A percentile compares a stretch with the other conserved stretches of the same genome.
These are phyloP conservation scores for Mamestra configurata DNA, from an alignment of 1,140 invertebrate species.

Conservation along the genomic window DNA sequence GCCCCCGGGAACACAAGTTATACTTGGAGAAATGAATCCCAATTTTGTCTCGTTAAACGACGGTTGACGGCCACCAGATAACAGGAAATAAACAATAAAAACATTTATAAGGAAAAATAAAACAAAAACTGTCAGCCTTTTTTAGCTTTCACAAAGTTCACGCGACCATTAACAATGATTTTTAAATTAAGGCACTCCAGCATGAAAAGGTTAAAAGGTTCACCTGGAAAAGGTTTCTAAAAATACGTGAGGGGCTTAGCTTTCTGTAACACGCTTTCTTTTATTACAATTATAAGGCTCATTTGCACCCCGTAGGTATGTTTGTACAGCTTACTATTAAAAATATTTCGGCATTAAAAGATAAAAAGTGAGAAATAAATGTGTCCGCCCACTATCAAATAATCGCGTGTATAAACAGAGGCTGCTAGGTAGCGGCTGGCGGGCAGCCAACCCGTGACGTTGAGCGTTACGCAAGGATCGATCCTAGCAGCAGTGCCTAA, in stretches of 20 bases:
- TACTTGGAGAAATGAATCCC: background rate
- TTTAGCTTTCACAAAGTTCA: conserved; percentile 20
- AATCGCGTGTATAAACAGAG: conserved; percentile 48
- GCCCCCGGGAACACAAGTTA: conserved; percentile 4
- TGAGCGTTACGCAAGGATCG: conserved; percentile 56
- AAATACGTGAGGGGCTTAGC: background rate
- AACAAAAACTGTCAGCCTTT: background rate
- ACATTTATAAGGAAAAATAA: conserved; percentile 4
- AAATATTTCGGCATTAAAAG: background rate
- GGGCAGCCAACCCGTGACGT: conserved; percentile 54
- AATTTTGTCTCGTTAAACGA: background rate
- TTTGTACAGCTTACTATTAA: background rate
- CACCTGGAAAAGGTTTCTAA: conserved; percentile 26
- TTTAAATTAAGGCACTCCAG: conserved; percentile 35
- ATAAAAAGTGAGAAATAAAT: conserved; percentile 5
- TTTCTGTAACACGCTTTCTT: background rate
- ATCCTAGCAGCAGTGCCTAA: conserved; percentile 51
- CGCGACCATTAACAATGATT: conserved; percentile 24
- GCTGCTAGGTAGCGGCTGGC: conserved; percentile 49
- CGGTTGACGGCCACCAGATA: background rate
- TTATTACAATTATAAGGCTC: conserved; percentile 11
- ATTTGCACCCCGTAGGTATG: background rate
- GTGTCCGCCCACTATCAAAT: conserved; percentile 16
- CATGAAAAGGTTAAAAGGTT: conserved; percentile 35
- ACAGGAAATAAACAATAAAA: conserved; percentile 5